A percentile compares a stretch with the other conserved stretches of the same genome.
These are phyloP conservation scores for Patella depressa DNA, from an alignment of 2,888 invertebrate genomes.

Conservation along the genomic window DNA sequence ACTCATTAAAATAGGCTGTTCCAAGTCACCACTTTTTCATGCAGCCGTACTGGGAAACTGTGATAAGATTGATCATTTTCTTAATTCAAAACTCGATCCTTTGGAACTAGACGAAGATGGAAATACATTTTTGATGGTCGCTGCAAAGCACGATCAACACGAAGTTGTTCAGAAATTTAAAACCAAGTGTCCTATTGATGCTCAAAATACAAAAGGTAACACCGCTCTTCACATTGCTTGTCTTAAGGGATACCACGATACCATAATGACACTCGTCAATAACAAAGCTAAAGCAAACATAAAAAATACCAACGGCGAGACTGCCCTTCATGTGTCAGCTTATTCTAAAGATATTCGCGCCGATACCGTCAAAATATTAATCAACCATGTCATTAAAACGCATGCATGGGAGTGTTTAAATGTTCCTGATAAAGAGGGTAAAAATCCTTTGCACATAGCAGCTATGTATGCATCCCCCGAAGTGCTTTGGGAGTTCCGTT, in stretches of 20 bases:
- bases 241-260: conserved; percentile 54
- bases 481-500: conserved; percentile 60
- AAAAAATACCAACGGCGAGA: conserved; percentile 58
- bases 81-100: conserved; percentile 55
- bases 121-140: conserved; percentile 65
- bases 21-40: conserved; percentile 52
- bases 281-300: conserved; percentile 62
- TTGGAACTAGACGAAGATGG: conserved; percentile 51
- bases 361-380: conserved; percentile 50
- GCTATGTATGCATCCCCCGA: conserved; percentile 58
- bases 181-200: conserved; percentile 45
- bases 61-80: conserved; percentile 57
- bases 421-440: conserved; percentile 59
- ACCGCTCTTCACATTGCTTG: conserved; percentile 68
- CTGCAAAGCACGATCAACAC: conserved; percentile 57
- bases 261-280: conserved; percentile 49
- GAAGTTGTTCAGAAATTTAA: conserved; percentile 53
- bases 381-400: conserved; percentile 65
- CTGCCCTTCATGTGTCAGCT: conserved; percentile 62
- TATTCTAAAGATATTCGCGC: conserved; percentile 45
- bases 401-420: conserved; percentile 67
- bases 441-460: conserved; percentile 67
- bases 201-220: conserved; percentile 59
- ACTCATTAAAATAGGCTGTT: conserved; percentile 12
- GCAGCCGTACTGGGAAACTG: conserved; percentile 51